Evolutionary conservation across 2,888 invertebrate species (phyloP).

Genomic region (Perizoma affinitatum): DNA sequence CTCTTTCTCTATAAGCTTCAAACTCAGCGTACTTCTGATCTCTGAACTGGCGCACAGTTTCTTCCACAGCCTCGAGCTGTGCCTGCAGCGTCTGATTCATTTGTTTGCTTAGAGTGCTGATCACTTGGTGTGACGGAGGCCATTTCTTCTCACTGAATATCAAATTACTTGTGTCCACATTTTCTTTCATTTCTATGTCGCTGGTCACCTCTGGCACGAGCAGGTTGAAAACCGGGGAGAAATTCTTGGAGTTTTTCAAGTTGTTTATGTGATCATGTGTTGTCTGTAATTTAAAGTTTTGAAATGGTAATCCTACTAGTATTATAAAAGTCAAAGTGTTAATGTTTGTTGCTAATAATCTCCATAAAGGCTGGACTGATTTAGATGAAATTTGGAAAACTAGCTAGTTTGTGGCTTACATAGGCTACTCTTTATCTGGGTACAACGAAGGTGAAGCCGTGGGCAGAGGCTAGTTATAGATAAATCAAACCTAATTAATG

Average conservation of each 20-base stretch:
- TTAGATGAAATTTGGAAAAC: no score
- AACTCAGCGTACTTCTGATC: slow-evolving; percentile 90
- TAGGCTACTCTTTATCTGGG: no score
- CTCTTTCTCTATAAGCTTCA: slow-evolving; percentile 89
- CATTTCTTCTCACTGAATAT: slow-evolving; percentile 64
- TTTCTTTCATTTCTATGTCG: slow-evolving; percentile 80
- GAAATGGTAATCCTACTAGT: background rate
- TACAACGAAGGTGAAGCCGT: no score
- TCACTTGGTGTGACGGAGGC: slow-evolving; percentile 80
- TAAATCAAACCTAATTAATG: no score
- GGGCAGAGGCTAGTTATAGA: no score
- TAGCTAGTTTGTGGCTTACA: no score
- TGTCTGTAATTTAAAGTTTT: slow-evolving; percentile 69
- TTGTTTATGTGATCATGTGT: slow-evolving; percentile 84
- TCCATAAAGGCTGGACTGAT: no score
- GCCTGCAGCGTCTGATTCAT: slow-evolving; percentile 87
- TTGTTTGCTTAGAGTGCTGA: slow-evolving; percentile 86
- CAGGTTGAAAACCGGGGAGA: slow-evolving; percentile 89
- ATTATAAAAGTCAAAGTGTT: no score
- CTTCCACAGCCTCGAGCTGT: slow-evolving; percentile 88
- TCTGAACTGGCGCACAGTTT: slow-evolving; percentile 89
- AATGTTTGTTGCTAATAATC: no score
- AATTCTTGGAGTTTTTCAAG: slow-evolving; percentile 86
- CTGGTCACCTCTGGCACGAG: slow-evolving; percentile 83
- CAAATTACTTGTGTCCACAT: slow-evolving; percentile 72